These are phyloP conservation scores for Drosophila lacicola DNA, from an alignment of 2,888 invertebrate genomes.

Conservation along the genomic window DNA sequence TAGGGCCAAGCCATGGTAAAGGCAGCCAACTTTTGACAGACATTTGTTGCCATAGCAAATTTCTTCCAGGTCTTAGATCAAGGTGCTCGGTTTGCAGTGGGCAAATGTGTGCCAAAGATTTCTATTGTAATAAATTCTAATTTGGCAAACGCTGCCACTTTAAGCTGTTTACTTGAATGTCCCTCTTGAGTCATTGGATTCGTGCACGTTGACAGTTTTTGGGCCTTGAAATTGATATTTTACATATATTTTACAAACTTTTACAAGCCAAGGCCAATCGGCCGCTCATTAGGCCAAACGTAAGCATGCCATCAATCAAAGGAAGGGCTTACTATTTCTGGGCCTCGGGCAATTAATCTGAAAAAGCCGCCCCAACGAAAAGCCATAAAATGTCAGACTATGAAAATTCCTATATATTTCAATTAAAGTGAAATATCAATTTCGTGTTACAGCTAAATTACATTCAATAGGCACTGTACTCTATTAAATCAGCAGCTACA, in stretches of 20 bases:
- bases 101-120: slow-evolving; percentile 3
- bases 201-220: background rate
- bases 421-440: slow-evolving; percentile 44
- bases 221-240: slow-evolving; percentile 7
- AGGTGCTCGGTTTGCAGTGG: background rate
- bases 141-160: background rate
- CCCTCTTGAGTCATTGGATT: background rate
- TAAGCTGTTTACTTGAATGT: slow-evolving; percentile 7
- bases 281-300: slow-evolving; percentile 10
- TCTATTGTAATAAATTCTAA: slow-evolving; percentile 7
- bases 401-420: slow-evolving; percentile 33
- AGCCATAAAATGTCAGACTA: slow-evolving; percentile 1
- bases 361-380: background rate
- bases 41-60: slow-evolving; percentile 9
- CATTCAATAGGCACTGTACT: slow-evolving; percentile 11
- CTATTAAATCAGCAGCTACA: slow-evolving; percentile 37
- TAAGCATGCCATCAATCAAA: slow-evolving; percentile 56
- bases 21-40: slow-evolving; percentile 9
- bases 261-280: background rate
- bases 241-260: background rate
- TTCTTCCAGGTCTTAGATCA: background rate
- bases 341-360: slow-evolving; percentile 35
- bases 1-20: slow-evolving; percentile 7
- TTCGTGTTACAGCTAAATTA: slow-evolving; percentile 20
- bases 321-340: background rate